Percentiles rank a stretch among this genome's conserved stretches.
Evolutionary conservation across 2,113 vertebrate species (phyloP).

Genomic region (Alethe diademata): DNA sequence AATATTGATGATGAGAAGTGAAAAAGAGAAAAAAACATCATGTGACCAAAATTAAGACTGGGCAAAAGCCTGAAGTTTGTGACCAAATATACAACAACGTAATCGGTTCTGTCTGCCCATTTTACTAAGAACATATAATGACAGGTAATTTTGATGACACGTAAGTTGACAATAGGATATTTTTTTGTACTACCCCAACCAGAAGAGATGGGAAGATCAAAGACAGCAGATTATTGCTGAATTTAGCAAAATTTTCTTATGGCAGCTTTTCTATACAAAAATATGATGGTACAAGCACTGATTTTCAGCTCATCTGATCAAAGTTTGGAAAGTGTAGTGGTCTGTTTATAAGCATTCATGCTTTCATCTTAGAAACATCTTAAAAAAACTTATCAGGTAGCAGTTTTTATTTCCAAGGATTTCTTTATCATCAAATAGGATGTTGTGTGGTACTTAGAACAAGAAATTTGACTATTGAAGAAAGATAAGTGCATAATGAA

Average conservation of each 20-base stretch:
- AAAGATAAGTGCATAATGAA: not conserved
- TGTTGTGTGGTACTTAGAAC: not conserved
- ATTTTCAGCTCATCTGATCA: not conserved
- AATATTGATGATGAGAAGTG: not conserved
- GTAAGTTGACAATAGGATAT: not conserved
- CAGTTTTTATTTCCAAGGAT: not conserved
- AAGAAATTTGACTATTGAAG: not conserved
- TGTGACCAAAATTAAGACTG: conserved; percentile 17
- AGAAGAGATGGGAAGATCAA: not conserved
- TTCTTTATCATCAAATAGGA: not conserved
- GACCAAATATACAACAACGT: not conserved
- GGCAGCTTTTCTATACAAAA: not conserved
- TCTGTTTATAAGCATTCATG: not conserved
- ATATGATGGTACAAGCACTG: not conserved
- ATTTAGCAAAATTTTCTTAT: not conserved
- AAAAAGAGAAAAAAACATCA: not conserved
- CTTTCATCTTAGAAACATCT: not conserved
- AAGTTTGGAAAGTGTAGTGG: not conserved
- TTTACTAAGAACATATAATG: not conserved
- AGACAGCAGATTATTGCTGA: not conserved
- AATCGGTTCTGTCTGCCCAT: not conserved
- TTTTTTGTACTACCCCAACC: not conserved
- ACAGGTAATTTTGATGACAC: not conserved
- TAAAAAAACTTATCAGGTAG: not conserved
- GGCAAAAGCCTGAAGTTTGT: conserved; percentile 40